These are phyloP conservation scores for Ophiodon elongatus DNA, from an alignment of 2,113 vertebrate genomes.

Conservation along the genomic window DNA sequence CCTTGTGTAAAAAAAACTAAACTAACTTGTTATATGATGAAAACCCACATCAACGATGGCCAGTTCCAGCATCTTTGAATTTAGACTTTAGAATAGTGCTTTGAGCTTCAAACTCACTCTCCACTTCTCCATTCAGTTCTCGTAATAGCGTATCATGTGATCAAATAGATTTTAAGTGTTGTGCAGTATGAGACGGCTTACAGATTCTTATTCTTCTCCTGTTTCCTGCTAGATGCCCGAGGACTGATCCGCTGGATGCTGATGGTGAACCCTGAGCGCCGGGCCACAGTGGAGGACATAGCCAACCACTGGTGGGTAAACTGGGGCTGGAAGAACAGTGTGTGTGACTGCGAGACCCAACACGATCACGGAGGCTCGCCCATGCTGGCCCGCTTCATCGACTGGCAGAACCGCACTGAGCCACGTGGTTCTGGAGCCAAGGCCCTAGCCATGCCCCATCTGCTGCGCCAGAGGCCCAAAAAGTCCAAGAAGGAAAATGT, in stretches of 20 bases:
- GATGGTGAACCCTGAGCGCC: slow-evolving; percentile 98
- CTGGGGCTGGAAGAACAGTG: slow-evolving; percentile 98
- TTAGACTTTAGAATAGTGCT: too few relatives aligned
- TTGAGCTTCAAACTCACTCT: too few relatives aligned
- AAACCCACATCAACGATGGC: not conserved
- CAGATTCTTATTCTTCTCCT: not conserved
- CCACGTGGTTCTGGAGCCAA: slow-evolving; percentile 71
- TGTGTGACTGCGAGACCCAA: slow-evolving; percentile 94
- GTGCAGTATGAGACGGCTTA: not conserved
- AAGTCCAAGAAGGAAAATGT: slow-evolving; percentile 95
- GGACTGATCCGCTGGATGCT: slow-evolving; percentile 99
- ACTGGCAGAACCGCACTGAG: slow-evolving; percentile 93
- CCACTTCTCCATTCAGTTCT: too few relatives aligned
- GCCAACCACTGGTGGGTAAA: slow-evolving; percentile 99
- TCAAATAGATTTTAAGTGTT: too few relatives aligned
- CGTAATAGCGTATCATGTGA: too few relatives aligned
- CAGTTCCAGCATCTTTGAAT: too few relatives aligned
- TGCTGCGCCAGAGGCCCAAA: slow-evolving; percentile 90
- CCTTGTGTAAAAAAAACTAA: too few relatives aligned
- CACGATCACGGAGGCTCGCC: slow-evolving; percentile 90
- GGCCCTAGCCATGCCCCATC: slow-evolving; percentile 58
- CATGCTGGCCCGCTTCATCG: slow-evolving; percentile 93
- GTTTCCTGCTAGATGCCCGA: slow-evolving; percentile 89
- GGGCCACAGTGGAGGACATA: slow-evolving; percentile 97
- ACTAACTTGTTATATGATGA: not conserved